Evolutionary conservation across 30 jellyfish, hydroid and myxozoan species (phyloP), one percentile per base, ranked within the genome.

Genomic region (Turritopsis rubra): DNA sequence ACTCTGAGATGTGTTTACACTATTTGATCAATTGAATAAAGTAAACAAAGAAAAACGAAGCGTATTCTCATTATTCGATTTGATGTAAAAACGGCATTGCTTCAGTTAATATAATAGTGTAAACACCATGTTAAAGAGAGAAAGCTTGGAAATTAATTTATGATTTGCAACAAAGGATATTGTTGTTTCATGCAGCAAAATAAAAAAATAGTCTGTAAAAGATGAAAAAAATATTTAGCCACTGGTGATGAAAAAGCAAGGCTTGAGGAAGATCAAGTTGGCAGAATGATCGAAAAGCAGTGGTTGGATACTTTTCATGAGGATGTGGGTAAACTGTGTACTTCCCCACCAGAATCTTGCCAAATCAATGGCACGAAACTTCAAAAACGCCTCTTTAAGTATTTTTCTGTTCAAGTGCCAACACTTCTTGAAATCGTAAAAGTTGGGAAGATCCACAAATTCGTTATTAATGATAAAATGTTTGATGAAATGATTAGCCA

Each of bases 371-470:
- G 24, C 65, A 74, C 82, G 16, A 74, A 74, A 24, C 65, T 80
- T 22, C 71, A 80, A 41, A 53, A 18, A 65, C 29, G 21, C n/a
- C 26, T 80, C 18, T 80, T 53, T 80, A 8, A 66, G 16, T 53
- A 80, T 26, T n/a, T 80, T 24, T 80, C 87, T 13, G 53, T 41
- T 53, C 13, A 13, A 16, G 87, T 70, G 26, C 87, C 87, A 7
- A 22, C 75, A 16, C 82, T 80, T 52, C 27, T 80, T 52, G 53
- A 24, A 17, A 77, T 23, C 13, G 75, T 77, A 52, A 54, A 24
- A 31, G 87, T 79, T 24, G 80, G 79, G 52, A 90, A 89, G 19
- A 86, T 92, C 24, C 76, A 31, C 52, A 88, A 85, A 73, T 88
- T 54, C 21, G 72, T 85, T 28, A n/a, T 82, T 26, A 86, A 92